Base-by-base conservation (phyloP, 2,113 vertebrate species). In the Perognathus longimembris region DNA sequence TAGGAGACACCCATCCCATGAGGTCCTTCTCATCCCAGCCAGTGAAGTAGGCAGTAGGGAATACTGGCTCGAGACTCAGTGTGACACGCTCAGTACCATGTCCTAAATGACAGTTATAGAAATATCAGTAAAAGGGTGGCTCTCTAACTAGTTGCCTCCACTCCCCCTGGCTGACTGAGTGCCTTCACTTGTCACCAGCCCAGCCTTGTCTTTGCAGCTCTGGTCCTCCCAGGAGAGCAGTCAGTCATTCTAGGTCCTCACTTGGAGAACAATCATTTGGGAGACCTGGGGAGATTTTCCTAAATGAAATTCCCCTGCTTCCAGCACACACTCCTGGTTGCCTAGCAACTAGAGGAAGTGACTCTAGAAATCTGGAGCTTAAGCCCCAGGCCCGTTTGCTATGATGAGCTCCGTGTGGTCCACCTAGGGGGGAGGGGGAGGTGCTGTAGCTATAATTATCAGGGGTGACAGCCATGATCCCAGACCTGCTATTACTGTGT, bases 401-500 rank as follows among this genome's bases (percentile, higher is more conserved):
- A 57, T 91, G 83, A 90, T 81, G 97, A 94, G 93, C 88, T 78
- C 15, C 0, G 76, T 84, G 92, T 87, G 92, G 80, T 92, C 94
- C 95, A 93, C 88, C 91, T 93, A 30, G 32, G n/a, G 93, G 50
- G 50, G 45, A 11, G 11, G 67, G 80, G 45, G 66, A 78, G n/a
- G 73, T 1, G 1, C 93, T 74, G 50, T 34, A 93, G 95, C 92
- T 93, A 79, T 97, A 96, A 97, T 96, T 96, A 97, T 84, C 91
- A 73, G 77, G 89, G 85, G 94, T 95, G 92, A 95, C 87, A 75
- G 67, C 69, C 89, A 64, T 74, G 59, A 90, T 78, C 85, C 85
- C 59, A 89, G 93, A 77, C 95, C 95, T 94, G 86, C 92, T 95
- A 96, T 97, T 96, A 96, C 64, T 28, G 22, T 95, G 90, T 96